Percentiles rank a stretch among this genome's conserved stretches.
phyloP scores from a whole-genome alignment of 2,888 invertebrate genomes.

The Harpalus rubripes region DNA sequence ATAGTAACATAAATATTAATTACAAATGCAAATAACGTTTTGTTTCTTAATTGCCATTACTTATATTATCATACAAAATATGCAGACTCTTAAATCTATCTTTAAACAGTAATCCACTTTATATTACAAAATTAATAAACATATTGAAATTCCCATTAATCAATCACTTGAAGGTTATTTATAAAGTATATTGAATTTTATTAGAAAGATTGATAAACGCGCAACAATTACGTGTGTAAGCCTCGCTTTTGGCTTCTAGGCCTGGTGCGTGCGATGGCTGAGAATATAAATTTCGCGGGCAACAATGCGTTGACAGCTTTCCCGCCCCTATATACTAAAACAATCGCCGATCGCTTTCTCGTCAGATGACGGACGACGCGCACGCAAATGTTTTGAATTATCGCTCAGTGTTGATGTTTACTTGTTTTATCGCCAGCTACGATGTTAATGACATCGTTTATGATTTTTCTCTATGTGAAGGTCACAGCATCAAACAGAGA shows the following conservation, averaged over 20 bases:
- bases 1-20: too few relatives aligned
- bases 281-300: conserved; percentile 44
- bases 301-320: conserved; percentile 43
- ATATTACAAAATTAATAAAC: conserved; percentile 6
- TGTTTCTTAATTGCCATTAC: background rate
- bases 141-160: conserved; percentile 20
- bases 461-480: conserved; percentile 42
- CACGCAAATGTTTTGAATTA: conserved; percentile 49
- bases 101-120: background rate
- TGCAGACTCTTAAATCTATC: background rate
- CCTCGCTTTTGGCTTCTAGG: conserved; percentile 10
- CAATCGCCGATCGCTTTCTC: conserved; percentile 51
- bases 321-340: conserved; percentile 39
- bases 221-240: conserved; percentile 32
- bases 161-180: conserved; percentile 4
- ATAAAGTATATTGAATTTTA: conserved; percentile 20
- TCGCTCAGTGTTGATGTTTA: conserved; percentile 51
- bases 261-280: conserved; percentile 26
- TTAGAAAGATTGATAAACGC: conserved; percentile 43
- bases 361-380: conserved; percentile 31
- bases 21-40: too few relatives aligned
- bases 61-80: background rate
- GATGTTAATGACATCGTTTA: conserved; percentile 64
- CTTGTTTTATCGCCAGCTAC: conserved; percentile 41
- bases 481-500: conserved; percentile 26